Percentiles rank a stretch among this genome's conserved stretches.
phyloP scores from a whole-genome alignment of 2,113 vertebrate genomes.

The Dipodomys spectabilis region DNA sequence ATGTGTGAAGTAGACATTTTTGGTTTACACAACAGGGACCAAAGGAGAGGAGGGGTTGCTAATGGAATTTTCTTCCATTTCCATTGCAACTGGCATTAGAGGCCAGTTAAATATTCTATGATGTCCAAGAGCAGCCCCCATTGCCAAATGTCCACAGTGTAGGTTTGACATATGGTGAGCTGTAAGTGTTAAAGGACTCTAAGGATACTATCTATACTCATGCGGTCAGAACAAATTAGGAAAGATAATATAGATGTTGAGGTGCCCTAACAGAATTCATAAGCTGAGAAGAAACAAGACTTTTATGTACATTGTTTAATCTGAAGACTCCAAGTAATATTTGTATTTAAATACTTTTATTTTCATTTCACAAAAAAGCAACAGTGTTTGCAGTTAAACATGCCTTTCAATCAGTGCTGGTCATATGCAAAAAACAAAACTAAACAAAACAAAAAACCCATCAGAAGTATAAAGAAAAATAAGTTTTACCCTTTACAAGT shows the following conservation, averaged over 20 bases:
- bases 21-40: not conserved
- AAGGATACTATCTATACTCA: not conserved
- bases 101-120: not conserved
- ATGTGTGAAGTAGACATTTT: slow-evolving; percentile 5
- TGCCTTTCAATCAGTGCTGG: slow-evolving; percentile 83
- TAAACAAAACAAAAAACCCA: not conserved
- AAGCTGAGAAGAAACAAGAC: not conserved
- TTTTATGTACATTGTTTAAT: not conserved
- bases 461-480: slow-evolving; percentile 83
- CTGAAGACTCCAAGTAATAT: slow-evolving; percentile 37
- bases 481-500: slow-evolving; percentile 80
- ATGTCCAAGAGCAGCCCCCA: not conserved
- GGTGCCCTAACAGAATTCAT: not conserved
- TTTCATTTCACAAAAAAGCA: slow-evolving; percentile 83
- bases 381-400: slow-evolving; percentile 82
- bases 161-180: not conserved
- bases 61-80: not conserved
- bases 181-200: not conserved
- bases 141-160: not conserved
- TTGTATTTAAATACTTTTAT: slow-evolving; percentile 86
- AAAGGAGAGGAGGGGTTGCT: not conserved
- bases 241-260: not conserved
- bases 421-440: slow-evolving; percentile 78
- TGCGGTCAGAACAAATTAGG: not conserved
- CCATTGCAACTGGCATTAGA: not conserved